Evolutionary conservation across 2,797 vertebrate species (phyloP).

Genomic region (Onychomys leucogaster): DNA sequence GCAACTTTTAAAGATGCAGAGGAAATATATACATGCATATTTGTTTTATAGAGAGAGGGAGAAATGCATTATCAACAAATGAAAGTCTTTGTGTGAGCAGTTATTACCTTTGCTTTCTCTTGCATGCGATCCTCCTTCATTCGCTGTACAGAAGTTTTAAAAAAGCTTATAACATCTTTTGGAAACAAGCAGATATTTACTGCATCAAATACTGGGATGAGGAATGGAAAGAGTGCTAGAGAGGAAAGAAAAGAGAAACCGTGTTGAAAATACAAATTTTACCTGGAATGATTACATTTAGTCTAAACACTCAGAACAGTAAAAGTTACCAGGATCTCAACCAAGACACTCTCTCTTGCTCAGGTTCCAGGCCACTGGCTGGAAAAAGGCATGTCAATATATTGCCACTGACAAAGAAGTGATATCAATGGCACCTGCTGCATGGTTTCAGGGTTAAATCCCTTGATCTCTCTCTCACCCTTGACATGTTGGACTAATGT

Average conservation of each 20-base stretch:
- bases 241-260: background rate
- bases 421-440: background rate
- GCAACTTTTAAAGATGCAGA: background rate
- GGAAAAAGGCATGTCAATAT: background rate
- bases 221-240: conserved; percentile 71
- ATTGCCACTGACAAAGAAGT: background rate
- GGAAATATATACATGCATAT: no score
- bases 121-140: conserved; percentile 67
- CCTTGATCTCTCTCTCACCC: background rate
- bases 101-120: conserved; percentile 65
- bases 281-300: background rate
- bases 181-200: conserved; percentile 46
- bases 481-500: background rate
- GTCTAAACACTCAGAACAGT: background rate
- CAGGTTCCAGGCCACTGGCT: background rate
- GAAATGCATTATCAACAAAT: background rate
- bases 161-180: conserved; percentile 30
- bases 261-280: background rate
- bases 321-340: background rate
- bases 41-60: background rate
- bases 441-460: background rate
- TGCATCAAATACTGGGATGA: conserved; percentile 15
- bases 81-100: background rate
- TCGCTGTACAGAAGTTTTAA: conserved; percentile 19
- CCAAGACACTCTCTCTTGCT: background rate